These are phyloP conservation scores for Limosa lapponica DNA, from an alignment of 2,797 vertebrate genomes.

Conservation along the genomic window DNA sequence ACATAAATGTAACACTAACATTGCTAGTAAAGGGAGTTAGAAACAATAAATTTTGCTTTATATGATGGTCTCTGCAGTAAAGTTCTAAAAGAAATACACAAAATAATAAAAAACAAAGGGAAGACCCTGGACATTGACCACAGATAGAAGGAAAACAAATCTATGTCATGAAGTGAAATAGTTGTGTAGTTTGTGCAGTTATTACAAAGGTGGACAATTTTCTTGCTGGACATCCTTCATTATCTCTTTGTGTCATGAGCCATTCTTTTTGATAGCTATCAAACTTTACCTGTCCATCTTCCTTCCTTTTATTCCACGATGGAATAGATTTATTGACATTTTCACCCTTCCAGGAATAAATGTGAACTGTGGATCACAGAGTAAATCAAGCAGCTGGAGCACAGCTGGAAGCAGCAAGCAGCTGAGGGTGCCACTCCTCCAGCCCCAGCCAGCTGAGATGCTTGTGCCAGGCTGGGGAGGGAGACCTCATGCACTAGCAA, in stretches of 20 bases:
- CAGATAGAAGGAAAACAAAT: neutral
- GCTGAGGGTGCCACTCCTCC: neutral
- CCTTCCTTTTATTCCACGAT: neutral
- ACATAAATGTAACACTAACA: neutral
- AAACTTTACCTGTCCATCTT: neutral
- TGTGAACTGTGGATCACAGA: neutral
- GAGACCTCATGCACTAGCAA: fast-evolving
- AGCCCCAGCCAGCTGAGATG: fast-evolving
- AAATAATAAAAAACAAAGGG: neutral
- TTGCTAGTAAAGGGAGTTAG: neutral
- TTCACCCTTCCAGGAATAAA: neutral
- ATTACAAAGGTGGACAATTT: neutral
- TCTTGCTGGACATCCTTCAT: neutral
- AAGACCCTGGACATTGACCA: neutral
- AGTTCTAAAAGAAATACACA: neutral
- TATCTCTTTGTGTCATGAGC: neutral
- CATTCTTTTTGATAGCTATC: neutral
- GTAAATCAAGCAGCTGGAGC: neutral
- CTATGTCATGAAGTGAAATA: neutral
- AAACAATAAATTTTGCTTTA: neutral
- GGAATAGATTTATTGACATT: neutral
- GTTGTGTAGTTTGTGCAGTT: neutral
- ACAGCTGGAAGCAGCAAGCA: neutral
- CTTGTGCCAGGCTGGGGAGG: neutral
- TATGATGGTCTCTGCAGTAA: neutral